Conservation (phyloP, 1,140 invertebrate genomes). For the roundworm (Caenorhabditis elegans) region DNA sequence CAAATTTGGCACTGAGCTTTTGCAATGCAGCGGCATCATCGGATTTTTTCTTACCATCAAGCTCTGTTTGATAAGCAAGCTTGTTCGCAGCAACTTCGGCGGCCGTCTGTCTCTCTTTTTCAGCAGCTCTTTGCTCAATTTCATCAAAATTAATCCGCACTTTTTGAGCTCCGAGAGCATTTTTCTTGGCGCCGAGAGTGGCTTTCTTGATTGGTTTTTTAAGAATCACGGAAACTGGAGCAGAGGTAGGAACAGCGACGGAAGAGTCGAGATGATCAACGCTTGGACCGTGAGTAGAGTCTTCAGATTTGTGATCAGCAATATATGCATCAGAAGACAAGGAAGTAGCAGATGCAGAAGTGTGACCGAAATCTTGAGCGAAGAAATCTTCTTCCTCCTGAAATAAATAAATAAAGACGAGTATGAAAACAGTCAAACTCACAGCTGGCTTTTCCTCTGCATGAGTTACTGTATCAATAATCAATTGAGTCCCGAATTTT, state of each 20-base stretch:
- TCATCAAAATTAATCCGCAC: constrained; percentile 90
- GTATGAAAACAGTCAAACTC: not conserved
- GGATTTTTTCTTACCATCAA: not conserved
- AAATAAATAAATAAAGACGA: not conserved
- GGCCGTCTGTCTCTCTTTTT: constrained; percentile 71
- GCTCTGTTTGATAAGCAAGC: constrained; percentile 3
- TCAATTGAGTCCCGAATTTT: constrained; percentile 83
- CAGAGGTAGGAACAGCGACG: constrained; percentile 3
- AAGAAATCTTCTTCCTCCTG: constrained; percentile 56
- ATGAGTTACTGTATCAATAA: constrained; percentile 52
- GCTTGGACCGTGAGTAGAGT: constrained; percentile 36
- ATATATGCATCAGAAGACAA: constrained; percentile 34
- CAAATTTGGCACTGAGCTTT: not conserved
- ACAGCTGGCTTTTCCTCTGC: constrained; percentile 33
- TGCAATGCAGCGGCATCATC: not conserved
- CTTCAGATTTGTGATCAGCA: constrained; percentile 24
- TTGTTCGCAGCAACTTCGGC: constrained; percentile 25
- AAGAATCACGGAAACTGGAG: constrained; percentile 40
- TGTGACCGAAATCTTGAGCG: constrained; percentile 49
- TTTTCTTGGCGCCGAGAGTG: constrained; percentile 74
- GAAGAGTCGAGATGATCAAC: constrained; percentile 48
- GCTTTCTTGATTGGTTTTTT: constrained; percentile 65
- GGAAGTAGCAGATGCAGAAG: constrained; percentile 26
- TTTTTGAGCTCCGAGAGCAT: constrained; percentile 89
- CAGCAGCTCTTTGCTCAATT: constrained; percentile 83